Base-by-base conservation (phyloP, 2,113 vertebrate genomes). In the Corydoras sp. region DNA sequence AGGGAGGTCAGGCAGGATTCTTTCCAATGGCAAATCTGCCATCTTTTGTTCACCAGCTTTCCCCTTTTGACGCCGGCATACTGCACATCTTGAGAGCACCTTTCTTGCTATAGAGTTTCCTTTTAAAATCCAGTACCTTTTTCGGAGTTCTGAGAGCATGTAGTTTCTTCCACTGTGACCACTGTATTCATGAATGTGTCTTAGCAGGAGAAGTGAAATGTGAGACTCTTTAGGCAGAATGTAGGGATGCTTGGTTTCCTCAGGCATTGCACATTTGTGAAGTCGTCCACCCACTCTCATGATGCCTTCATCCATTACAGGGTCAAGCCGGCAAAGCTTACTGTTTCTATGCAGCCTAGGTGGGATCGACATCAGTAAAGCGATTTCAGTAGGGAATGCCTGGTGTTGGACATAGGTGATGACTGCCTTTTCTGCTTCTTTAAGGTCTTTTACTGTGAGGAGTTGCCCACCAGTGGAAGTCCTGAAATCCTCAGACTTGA, bases 91-190 rank as follows among this genome's bases (percentile, higher is more conserved):
- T n/a, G n/a, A n/a, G n/a, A n/a, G n/a, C n/a, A n/a, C n/a, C n/a
- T n/a, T n/a, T n/a, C n/a, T n/a, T n/a, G n/a, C n/a, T n/a, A n/a
- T n/a, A n/a, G n/a, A n/a, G n/a, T n/a, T n/a, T n/a, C n/a, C n/a
- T n/a, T n/a, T n/a, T n/a, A n/a, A n/a, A n/a, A n/a, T 70, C 73
- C 62, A 75, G 12, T 69, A 64, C 14, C 1, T 12, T 11, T 35
- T 65, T n/a, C n/a, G 8, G 1, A 65, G 5, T 6, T 35, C 15
- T 11, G 56, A 76, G 9, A 58, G 35, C 10, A 70, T 65, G 10
- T 70, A 55, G 11, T 69, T 63, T 63, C 43, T 62, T 18, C 35
- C 66, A 0, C 5, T 15, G 11, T 74, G 59, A 5, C 60, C 60
- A 10, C 35, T 14, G 15, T 69, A 54, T 50, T 10, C 43, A 75